Evolutionary conservation across 2,113 vertebrate genomes (phyloP).

Genomic region (Sceloporus undulatus): DNA sequence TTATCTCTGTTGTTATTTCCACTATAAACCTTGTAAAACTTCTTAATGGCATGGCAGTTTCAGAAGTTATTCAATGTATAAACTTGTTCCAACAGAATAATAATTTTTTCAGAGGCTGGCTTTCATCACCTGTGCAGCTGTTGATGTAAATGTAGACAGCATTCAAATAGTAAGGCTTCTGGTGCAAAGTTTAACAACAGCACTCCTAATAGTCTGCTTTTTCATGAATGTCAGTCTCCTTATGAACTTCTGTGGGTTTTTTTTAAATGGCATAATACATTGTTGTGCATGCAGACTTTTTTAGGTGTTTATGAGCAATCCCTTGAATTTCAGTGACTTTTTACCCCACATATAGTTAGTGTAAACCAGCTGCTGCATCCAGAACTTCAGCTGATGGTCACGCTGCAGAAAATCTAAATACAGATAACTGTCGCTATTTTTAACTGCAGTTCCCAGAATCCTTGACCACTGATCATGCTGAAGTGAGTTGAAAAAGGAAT

Average conservation of each 20-base stretch:
- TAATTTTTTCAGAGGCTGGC: constrained; percentile 81
- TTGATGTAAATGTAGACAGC: constrained; percentile 75
- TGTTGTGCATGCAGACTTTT: constrained; percentile 59
- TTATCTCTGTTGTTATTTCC: constrained; percentile 83
- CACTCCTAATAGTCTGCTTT: constrained; percentile 61
- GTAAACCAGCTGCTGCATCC: not conserved
- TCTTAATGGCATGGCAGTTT: constrained; percentile 76
- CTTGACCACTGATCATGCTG: not conserved
- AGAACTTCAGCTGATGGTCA: not conserved
- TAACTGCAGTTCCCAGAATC: not conserved
- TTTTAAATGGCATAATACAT: constrained; percentile 58
- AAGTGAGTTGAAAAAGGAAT: not conserved
- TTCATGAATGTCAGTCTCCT: constrained; percentile 55
- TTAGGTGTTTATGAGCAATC: constrained; percentile 39
- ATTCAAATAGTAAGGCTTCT: constrained; percentile 73
- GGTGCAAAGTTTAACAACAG: constrained; percentile 67
- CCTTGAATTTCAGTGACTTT: not conserved
- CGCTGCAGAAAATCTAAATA: not conserved
- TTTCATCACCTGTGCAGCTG: constrained; percentile 77
- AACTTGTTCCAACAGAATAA: constrained; percentile 79
- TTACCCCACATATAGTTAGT: not conserved
- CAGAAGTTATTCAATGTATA: constrained; percentile 77
- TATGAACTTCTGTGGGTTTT: constrained; percentile 63
- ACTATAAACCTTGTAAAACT: constrained; percentile 81
- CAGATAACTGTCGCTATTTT: not conserved